Evolutionary conservation across 2,113 vertebrate genomes (phyloP).

Genomic region (Myrmecophaga tridactyla): DNA sequence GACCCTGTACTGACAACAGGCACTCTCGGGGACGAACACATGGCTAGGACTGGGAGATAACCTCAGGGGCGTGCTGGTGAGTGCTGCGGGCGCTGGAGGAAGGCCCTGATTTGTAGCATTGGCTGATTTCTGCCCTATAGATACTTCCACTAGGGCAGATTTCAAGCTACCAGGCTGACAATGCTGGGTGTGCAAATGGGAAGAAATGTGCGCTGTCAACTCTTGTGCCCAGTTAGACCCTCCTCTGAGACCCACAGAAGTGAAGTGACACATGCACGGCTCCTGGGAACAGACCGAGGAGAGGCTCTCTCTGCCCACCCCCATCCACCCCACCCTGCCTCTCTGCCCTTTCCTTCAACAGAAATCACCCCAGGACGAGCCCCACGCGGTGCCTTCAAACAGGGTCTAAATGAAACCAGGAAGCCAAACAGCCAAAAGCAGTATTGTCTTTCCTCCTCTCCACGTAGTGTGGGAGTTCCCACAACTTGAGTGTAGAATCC

Average conservation of each 20-base stretch:
- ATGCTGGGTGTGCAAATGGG: background rate
- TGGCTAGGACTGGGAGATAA: background rate
- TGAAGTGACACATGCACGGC: background rate
- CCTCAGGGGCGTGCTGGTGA: background rate
- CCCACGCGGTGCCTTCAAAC: background rate
- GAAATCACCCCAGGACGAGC: background rate
- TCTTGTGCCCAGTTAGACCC: background rate
- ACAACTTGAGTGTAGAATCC: background rate
- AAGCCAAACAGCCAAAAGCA: background rate
- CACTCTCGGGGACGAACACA: background rate
- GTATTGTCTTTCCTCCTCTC: background rate
- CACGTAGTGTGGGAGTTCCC: background rate
- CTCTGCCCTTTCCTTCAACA: background rate
- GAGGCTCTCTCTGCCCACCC: background rate
- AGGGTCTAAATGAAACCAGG: background rate
- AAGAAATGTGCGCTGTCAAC: background rate
- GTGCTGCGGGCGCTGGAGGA: fast-evolving
- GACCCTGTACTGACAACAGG: background rate
- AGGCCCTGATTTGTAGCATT: background rate
- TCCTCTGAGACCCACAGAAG: background rate
- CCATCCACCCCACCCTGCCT: background rate
- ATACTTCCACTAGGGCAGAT: background rate
- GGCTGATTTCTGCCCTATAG: background rate
- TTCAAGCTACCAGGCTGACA: background rate
- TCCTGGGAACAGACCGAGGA: background rate